Evolutionary conservation across 2,888 invertebrate genomes (phyloP).

Genomic region (Leptura quadrifasciata): DNA sequence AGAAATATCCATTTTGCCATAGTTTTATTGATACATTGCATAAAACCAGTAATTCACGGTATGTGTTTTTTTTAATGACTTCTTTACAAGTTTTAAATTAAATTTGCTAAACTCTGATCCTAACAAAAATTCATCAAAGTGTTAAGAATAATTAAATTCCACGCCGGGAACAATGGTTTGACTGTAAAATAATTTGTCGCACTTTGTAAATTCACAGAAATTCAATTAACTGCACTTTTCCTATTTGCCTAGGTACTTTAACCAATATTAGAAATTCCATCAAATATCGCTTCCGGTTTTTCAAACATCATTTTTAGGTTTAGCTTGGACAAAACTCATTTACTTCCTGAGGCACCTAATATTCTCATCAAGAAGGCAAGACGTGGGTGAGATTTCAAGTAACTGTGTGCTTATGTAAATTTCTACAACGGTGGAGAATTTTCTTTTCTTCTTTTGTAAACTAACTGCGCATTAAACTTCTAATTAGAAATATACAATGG

Average conservation of each 20-base stretch:
- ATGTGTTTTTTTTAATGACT: too few relatives aligned
- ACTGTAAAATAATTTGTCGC: too few relatives aligned
- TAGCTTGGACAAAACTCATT: not conserved
- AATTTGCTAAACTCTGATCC: too few relatives aligned
- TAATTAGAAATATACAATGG: conserved; percentile 18
- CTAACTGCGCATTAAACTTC: conserved; percentile 1
- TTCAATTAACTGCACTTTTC: not conserved
- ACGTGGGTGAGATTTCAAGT: conserved; percentile 35
- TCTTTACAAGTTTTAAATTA: too few relatives aligned
- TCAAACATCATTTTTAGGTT: not conserved
- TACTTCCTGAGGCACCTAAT: conserved; percentile 3
- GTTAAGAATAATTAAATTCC: too few relatives aligned
- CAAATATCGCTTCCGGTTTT: not conserved
- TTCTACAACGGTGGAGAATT: conserved; percentile 9
- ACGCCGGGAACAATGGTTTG: too few relatives aligned
- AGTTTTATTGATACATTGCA: too few relatives aligned
- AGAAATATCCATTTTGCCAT: too few relatives aligned
- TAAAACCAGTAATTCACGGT: too few relatives aligned
- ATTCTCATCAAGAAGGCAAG: conserved; percentile 29
- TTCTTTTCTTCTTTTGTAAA: conserved; percentile 26
- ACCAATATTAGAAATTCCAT: not conserved
- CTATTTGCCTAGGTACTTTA: not conserved
- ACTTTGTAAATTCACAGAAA: not conserved
- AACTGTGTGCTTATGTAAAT: conserved; percentile 35
- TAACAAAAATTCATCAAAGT: too few relatives aligned